Percentiles rank a stretch among this genome's conserved stretches.
phyloP scores from a whole-genome alignment of 1,140 invertebrate species.

The Melanaphis sacchari region DNA sequence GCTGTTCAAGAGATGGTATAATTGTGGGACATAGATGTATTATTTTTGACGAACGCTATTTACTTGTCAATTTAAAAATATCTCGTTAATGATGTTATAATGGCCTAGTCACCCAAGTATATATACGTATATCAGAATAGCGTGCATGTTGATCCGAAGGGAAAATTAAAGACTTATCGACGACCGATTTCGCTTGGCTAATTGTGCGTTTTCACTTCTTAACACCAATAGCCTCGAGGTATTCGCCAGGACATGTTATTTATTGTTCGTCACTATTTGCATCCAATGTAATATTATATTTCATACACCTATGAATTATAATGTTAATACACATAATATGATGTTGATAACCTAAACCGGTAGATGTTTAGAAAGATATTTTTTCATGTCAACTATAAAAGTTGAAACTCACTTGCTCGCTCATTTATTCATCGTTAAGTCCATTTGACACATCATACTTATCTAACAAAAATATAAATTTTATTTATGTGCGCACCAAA shows the following conservation, averaged over 20 bases:
- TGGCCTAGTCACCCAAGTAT: not conserved
- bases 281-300: constrained; percentile 28
- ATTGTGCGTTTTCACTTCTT: constrained; percentile 30
- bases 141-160: constrained; percentile 8
- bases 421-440: not conserved
- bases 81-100: constrained; percentile 9
- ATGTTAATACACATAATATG: not conserved
- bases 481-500: not conserved
- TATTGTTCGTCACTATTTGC: constrained; percentile 23
- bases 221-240: not conserved
- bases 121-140: not conserved
- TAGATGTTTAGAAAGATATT: not conserved
- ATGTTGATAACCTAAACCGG: not conserved
- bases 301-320: not conserved
- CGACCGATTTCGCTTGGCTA: constrained; percentile 23
- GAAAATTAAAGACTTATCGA: constrained; percentile 14
- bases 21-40: not conserved
- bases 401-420: not conserved
- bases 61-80: constrained; percentile 31
- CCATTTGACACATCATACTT: not conserved
- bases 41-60: not conserved
- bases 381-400: not conserved
- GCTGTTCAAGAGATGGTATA: not conserved
- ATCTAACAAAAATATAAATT: not conserved
- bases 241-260: not conserved